Conservation (phyloP, 2,888 invertebrate species). For the Ariolimax columbianus region DNA sequence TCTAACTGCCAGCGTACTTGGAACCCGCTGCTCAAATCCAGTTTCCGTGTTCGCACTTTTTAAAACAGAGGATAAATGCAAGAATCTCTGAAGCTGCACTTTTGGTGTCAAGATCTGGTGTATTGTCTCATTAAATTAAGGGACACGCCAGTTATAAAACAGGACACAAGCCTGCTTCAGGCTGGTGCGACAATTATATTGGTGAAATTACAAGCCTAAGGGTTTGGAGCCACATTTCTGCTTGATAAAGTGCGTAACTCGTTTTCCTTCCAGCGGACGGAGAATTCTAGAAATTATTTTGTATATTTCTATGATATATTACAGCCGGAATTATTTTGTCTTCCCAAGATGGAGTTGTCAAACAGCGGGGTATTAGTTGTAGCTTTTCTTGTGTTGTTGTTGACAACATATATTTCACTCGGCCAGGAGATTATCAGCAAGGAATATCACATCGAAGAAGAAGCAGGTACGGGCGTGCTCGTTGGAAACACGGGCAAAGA, state of each 20-base stretch:
- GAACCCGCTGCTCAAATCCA: no score
- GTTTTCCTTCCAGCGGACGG: background rate
- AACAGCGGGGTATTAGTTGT: background rate
- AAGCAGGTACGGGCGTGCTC: slow-evolving; percentile 50
- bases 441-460: slow-evolving; percentile 55
- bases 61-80: no score
- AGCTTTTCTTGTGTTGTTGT: background rate
- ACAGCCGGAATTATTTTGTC: background rate
- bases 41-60: no score
- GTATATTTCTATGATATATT: background rate
- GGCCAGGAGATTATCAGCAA: background rate
- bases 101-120: background rate
- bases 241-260: background rate
- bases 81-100: background rate
- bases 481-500: slow-evolving; percentile 67
- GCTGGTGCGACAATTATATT: background rate
- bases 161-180: background rate
- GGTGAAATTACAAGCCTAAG: background rate
- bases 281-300: background rate
- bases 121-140: background rate
- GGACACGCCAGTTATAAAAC: background rate
- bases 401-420: background rate
- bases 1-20: no score
- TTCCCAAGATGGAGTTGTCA: background rate
- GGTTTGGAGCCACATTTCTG: background rate